Base-by-base conservation (phyloP, 2,113 vertebrate species). In the Erinaceus europaeus region DNA sequence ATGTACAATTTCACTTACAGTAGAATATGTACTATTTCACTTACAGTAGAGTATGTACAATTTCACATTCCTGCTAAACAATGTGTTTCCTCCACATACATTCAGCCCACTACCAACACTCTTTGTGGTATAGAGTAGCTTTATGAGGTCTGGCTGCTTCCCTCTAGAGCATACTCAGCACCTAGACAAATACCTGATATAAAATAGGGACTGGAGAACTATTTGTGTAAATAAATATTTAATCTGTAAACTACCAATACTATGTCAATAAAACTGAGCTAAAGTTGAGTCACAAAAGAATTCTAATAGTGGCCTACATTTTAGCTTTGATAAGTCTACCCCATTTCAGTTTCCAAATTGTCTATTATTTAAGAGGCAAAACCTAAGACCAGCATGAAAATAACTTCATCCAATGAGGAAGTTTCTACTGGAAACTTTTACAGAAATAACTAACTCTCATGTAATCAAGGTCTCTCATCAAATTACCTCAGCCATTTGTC, bases 401-500 rank as follows among this genome's bases (percentile, higher is more conserved):
- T n/a, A 62, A 84, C 6, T 23, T 36, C 34, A 50, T 77, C 7
- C 1, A 57, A 29, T 21, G 34, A 90, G 34, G 29, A 86, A 61
- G 32, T 72, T 93, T 67, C 20, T 36, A 67, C 0, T 32, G 29
- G 32, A 53, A 18, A 62, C 23, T 73, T 81, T 15, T 1, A 8
- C 25, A 82, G 50, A 69, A 89, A 71, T 82, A 93, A 81, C 32
- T 29, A 55, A 74, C 62, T 36, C 68, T 78, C 62, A 90, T 90
- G 29, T 89, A 89, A 93, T 87, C 64, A 90, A 87, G 80, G 57
- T 75, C 86, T 55, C 84, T 91, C 90, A 44, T 53, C 42, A 86
- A 79, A 73, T 95, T 95, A 50, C 59, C 95, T 68, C 14, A 94
- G 23, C 20, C 42, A 90, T 97, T 95, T 95, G 86, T 95, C 89